Base-by-base conservation (phyloP, 2,888 invertebrate genomes). In the Brenthis ino region DNA sequence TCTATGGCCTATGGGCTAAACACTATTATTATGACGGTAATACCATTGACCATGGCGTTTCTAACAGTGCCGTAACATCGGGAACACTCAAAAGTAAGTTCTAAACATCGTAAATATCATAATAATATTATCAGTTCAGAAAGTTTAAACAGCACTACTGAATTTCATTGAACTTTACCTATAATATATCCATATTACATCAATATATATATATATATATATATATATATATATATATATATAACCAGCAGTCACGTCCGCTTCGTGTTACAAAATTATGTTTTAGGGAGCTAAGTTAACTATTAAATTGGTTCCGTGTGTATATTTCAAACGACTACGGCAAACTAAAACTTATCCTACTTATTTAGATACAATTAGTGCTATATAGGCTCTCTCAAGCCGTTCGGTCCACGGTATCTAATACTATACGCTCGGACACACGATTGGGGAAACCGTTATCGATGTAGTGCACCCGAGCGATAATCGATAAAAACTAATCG, bases 241-340 rank as follows among this genome's bases (percentile, higher is more conserved):
- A 20, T 20, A 20, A 8, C 37, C 37, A 43, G 37, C 37, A 43
- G 37, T 43, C 37, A 43, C 47, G 57, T 13, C 16, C 57, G 24
- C 16, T 58, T 28, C 16, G 43, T 24, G 20, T 48, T 58, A 58
- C 20, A 58, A 58, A 47, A 58, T 20, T 48, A 58, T 58, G 48
- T n/a, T 60, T 28, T n/a, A 37, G 63, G 51, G 63, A 53, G 37
- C 43, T 53, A 37, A 53, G 37, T 12, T n/a, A 3, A 82, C 84
- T 89, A 90, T 72, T 80, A 86, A 82, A 89, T 91, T 91, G 91
- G 91, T 89, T 91, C 91, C 82, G 77, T 76, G 81, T 80, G 82
- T 81, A 77, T 76, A 77, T 76, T 69, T 71, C 72, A 71, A 74
- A 74, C 67, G 69, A 73, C 87, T 89, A 87, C 83, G 72, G 88